Base-by-base conservation (phyloP, 1,140 invertebrate genomes). In the Aculops lycopersici region DNA sequence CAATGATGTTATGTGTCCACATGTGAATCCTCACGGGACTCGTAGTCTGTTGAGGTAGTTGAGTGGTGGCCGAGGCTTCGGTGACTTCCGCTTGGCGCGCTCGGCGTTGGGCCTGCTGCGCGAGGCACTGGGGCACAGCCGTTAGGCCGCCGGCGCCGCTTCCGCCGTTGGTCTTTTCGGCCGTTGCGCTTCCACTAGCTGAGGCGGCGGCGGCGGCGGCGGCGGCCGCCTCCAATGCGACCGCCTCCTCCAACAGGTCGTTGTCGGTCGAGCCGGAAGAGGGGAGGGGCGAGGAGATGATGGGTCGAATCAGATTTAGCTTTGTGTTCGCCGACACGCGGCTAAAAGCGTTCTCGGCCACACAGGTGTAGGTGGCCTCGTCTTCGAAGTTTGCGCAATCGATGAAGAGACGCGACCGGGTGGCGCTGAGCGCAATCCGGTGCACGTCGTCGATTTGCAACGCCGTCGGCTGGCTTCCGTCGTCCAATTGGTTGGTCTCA, bases 281-380 rank as follows among this genome's bases (percentile, higher is more conserved):
- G n/a, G n/a, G n/a, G n/a, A n/a, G n/a, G n/a, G n/a, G n/a, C n/a
- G n/a, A n/a, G n/a, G n/a, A n/a, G n/a, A n/a, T n/a, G n/a, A n/a
- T n/a, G n/a, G n/a, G n/a, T n/a, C n/a, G n/a, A n/a, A 42, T 31
- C 37, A 48, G 19, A 12, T 38, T 40, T 3, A 47, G 3, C 20
- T 46, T 52, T 21, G 62, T 55, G 20, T 52, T 47, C 0, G 62
- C 54, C 14, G 52, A 59, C 8, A 63, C 56, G 13, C 64, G 61
- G 45, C 67, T 62, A 8, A 59, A 52, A 1, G 66, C 68, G 17
- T 67, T 58, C n/a, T 61, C 59, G 2, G 69, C 74, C 1, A 72
- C 62, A 49, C 76, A 81, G 12, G 68, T 71, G 53, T 71, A 76
- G 4, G 59, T 54, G 17, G 65, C 67, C 43, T 62, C 55, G 44